phyloP scores from a whole-genome alignment of 2,113 vertebrate species.

The Anser brachyrhynchus region DNA sequence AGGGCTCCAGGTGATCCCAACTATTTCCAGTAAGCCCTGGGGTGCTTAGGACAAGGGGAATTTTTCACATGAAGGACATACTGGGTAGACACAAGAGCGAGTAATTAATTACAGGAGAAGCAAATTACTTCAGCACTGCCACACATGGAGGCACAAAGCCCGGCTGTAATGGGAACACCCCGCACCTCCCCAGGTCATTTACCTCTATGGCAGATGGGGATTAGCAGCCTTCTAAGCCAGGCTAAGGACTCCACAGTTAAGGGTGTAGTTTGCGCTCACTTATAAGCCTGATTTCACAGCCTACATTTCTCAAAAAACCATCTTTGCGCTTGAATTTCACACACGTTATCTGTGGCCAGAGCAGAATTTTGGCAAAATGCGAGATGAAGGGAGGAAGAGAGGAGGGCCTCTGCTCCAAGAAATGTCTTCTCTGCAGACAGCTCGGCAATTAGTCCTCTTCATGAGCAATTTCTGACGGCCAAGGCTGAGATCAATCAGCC shows the following conservation, averaged over 20 bases:
- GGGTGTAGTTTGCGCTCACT: background rate
- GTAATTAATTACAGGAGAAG: background rate
- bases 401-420: background rate
- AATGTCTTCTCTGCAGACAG: background rate
- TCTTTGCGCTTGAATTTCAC: conserved; percentile 10
- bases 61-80: background rate
- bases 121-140: background rate
- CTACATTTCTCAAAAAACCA: background rate
- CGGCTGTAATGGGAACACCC: background rate
- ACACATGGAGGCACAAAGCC: background rate
- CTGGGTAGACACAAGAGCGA: background rate
- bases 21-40: background rate
- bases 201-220: background rate
- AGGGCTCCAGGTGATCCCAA: background rate
- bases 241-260: background rate
- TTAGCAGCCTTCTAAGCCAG: conserved; percentile 10
- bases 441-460: background rate
- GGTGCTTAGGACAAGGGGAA: background rate
- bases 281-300: conserved; percentile 40
- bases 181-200: background rate
- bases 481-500: background rate
- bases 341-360: conserved; percentile 1
- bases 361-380: background rate
- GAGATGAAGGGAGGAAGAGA: background rate
- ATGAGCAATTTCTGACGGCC: background rate